A percentile compares a stretch with the other conserved stretches of the same genome.
phyloP scores from a whole-genome alignment of 2,888 invertebrate genomes.

The Agrotis ipsilon region DNA sequence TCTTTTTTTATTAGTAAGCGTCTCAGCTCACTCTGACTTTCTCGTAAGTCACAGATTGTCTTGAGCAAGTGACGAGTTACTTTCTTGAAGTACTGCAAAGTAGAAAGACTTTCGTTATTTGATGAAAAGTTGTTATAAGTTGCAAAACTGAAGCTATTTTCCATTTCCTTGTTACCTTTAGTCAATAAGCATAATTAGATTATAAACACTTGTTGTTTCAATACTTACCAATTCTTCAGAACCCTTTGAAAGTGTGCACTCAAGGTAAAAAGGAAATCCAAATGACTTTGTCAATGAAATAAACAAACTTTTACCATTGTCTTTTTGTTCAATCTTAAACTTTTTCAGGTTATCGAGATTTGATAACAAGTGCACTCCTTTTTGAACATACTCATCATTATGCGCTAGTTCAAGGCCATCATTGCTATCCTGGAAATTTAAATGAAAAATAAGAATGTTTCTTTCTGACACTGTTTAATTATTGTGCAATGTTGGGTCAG shows the following conservation, averaged over 20 bases:
- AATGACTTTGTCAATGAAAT: conserved; percentile 69
- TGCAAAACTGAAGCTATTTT: not conserved
- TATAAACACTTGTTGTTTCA: not conserved
- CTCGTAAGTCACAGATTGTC: conserved; percentile 84
- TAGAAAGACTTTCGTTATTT: not conserved
- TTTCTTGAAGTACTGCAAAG: conserved; percentile 79
- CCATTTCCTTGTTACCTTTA: no score
- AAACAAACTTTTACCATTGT: conserved; percentile 62
- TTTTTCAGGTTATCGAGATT: conserved; percentile 73
- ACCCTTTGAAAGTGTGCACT: conserved; percentile 71
- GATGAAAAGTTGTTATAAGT: not conserved
- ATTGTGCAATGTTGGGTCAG: no score
- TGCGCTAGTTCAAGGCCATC: conserved; percentile 72
- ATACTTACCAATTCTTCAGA: conserved; percentile 78
- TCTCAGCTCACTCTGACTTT: conserved; percentile 83
- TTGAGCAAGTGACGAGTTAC: conserved; percentile 79
- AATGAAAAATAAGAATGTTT: not conserved
- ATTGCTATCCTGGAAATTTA: conserved; percentile 78
- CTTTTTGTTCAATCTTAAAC: conserved; percentile 59
- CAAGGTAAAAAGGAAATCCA: conserved; percentile 75
- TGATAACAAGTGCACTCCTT: conserved; percentile 74
- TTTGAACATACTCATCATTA: conserved; percentile 71
- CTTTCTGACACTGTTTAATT: no score
- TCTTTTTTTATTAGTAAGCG: conserved; percentile 88
- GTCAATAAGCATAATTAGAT: no score